phyloP scores from a whole-genome alignment of 2,888 invertebrate genomes.

The Drosophila histrio region DNA sequence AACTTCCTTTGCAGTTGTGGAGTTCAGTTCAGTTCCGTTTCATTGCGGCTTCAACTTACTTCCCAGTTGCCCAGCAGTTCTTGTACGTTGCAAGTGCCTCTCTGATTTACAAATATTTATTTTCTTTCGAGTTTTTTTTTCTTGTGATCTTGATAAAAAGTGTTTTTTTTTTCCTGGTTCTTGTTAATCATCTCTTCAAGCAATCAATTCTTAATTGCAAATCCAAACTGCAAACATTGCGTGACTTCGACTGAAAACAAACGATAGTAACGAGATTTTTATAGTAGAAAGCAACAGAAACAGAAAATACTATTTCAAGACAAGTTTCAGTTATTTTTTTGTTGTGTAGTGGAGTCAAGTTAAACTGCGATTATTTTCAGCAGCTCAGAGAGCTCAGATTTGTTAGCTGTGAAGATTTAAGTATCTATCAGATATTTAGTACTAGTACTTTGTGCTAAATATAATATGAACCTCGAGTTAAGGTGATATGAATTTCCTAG shows the following conservation, averaged over 20 bases:
- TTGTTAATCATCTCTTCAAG: slow-evolving; percentile 7
- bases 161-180: slow-evolving; percentile 5
- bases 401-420: not conserved
- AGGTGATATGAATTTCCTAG: not conserved
- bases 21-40: slow-evolving; percentile 40
- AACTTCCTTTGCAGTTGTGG: slow-evolving; percentile 59
- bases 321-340: not conserved
- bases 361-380: not conserved
- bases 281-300: not conserved
- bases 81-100: slow-evolving; percentile 31
- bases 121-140: not conserved
- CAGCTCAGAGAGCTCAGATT: not conserved
- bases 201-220: slow-evolving; percentile 40
- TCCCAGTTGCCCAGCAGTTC: slow-evolving; percentile 32
- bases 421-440: not conserved
- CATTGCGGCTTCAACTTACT: slow-evolving; percentile 31
- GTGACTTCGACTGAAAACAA: slow-evolving; percentile 24
- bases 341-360: not conserved
- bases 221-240: slow-evolving; percentile 18
- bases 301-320: not conserved
- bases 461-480: too few relatives aligned
- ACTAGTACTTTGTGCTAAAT: too few relatives aligned
- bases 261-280: not conserved
- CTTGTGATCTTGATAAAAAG: slow-evolving; percentile 18
- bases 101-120: not conserved